A percentile compares a stretch with the other conserved stretches of the same genome.
These are phyloP conservation scores for Oncopodura yosiiana DNA, from an alignment of 1,140 invertebrate genomes.

Conservation along the genomic window DNA sequence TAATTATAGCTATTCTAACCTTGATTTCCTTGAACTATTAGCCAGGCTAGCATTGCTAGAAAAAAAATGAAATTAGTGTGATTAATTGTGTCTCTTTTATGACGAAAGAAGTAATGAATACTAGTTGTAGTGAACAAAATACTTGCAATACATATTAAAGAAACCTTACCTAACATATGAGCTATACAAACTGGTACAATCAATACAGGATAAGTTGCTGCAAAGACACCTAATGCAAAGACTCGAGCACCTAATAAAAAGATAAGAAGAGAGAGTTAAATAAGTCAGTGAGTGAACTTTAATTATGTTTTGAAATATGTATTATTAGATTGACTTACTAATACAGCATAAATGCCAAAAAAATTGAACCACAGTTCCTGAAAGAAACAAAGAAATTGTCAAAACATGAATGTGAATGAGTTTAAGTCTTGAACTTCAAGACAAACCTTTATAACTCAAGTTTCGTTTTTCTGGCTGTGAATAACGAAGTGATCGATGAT, in stretches of 20 bases:
- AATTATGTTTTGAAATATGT: background rate
- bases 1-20: no score
- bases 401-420: no score
- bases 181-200: conserved; percentile 29
- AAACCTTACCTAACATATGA: no score
- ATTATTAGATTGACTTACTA: conserved; percentile 18
- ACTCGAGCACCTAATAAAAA: conserved; percentile 28
- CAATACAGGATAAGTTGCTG: conserved; percentile 27
- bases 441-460: conserved; percentile 31
- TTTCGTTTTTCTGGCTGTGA: conserved; percentile 32
- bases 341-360: conserved; percentile 32
- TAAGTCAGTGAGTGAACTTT: no score
- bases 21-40: conserved; percentile 31
- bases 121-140: no score
- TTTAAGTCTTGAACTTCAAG: no score
- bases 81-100: no score
- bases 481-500: conserved; percentile 27
- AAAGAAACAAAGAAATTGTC: no score
- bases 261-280: no score
- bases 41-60: conserved; percentile 30
- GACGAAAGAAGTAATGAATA: no score
- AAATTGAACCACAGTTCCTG: conserved; percentile 30
- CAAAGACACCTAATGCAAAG: conserved; percentile 32
- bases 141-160: no score
- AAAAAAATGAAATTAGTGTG: no score